Evolutionary conservation across 2,888 invertebrate genomes (phyloP), one percentile per base, ranked within the genome.

Genomic region (Protula sp.): DNA sequence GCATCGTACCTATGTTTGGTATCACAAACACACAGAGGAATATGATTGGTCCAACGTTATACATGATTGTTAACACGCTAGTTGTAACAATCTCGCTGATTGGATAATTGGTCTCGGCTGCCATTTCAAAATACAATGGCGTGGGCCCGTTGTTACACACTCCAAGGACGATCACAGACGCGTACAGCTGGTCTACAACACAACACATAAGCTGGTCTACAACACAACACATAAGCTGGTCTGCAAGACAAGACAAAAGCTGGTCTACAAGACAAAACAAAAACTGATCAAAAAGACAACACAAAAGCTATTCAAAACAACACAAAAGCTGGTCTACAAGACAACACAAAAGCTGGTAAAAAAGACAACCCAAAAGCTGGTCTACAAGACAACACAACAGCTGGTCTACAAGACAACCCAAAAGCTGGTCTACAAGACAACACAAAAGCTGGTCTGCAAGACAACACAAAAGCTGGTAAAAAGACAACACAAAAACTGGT

Each of bases 51-150:
- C 62, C 27, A 22, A 59, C 27, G 53, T 68, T 67, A 60, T 66
- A 68, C 45, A 62, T 27, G 31, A 66, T 45, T 4, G 62, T 64
- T 57, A 68, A 60, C 29, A 68, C 50, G n/a, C 61, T 58, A 27
- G 59, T 59, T 59, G 66, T 58, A 48, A 60, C 60, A 3, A 64
- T 54, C 61, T 67, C 68, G 1, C 63, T 48, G 29, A 68, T 57
- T 14, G 68, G 68, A 52, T 65, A 68, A 5, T 61, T 66, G 3
- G 56, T 55, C 55, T 68, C 68, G 14, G 68, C 68, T 29, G 62
- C 62, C 53, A 67, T 30, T 51, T 68, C 68, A 47, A 62, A 68
- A 55, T 59, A 66, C 19, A 68, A 58, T 0, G 68, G 68, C 9
- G 66, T 58, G 14, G 61, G 55, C 1, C 65, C 68, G 29, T 68